These are phyloP conservation scores for Clupea harengus DNA, from an alignment of 2,113 vertebrate genomes.

Conservation along the genomic window DNA sequence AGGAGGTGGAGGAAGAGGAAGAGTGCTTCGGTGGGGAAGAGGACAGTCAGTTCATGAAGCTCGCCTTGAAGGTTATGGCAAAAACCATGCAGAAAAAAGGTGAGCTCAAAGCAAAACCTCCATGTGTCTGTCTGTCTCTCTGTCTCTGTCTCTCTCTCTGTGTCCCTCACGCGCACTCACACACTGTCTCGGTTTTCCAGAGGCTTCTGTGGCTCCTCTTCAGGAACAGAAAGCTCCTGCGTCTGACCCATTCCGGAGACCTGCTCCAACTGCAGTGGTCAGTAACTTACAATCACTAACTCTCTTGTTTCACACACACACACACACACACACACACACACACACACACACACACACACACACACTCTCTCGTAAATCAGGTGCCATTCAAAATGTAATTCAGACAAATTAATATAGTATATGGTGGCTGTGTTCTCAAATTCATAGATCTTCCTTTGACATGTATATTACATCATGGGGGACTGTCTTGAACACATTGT, in stretches of 20 bases:
- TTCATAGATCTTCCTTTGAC: no score
- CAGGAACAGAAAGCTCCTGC: conserved; percentile 47
- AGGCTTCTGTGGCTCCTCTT: conserved; percentile 36
- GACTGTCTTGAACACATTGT: no score
- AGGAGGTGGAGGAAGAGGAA: conserved; percentile 66
- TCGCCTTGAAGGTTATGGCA: conserved; percentile 89
- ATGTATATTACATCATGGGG: no score
- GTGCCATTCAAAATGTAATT: no score
- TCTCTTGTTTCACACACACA: no score
- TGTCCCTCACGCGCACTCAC: neutral
- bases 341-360: no score
- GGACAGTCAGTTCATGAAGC: conserved; percentile 90
- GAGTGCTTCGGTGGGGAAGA: conserved; percentile 77
- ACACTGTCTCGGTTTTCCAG: conserved; percentile 36
- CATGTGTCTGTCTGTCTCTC: neutral
- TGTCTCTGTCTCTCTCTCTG: neutral
- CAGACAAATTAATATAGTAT: no score
- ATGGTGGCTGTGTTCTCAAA: no score
- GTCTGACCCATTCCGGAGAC: conserved; percentile 65
- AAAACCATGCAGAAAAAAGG: conserved; percentile 85
- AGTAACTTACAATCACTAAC: neutral
- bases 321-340: no score
- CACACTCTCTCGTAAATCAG: no score
- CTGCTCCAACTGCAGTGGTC: conserved; percentile 58
- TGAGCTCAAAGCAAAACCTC: conserved; percentile 44